Base-by-base conservation (phyloP, 1,140 invertebrate genomes). In the Heliconius himera region DNA sequence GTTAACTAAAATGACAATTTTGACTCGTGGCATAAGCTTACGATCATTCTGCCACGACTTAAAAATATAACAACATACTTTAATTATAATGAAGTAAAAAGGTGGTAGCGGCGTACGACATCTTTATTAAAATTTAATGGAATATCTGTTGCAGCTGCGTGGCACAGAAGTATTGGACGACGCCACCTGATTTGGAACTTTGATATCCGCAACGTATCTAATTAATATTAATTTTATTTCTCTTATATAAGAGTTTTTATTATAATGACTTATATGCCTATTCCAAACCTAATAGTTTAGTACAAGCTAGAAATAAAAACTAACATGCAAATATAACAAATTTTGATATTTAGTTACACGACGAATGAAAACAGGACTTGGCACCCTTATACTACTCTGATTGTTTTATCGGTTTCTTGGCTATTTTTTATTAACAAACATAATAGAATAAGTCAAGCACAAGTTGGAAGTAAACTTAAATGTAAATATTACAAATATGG, bases 71-170 rank as follows among this genome's bases (percentile, higher is more conserved):
- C 93, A 93, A 91, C 92, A 92, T 91, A 89, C 89, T 91, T 93
- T 92, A 93, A 93, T 94, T 92, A 92, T 92, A 93, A 92, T 89
- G 81, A 88, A 83, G 87, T 91, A 92, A 92, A 93, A 91, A 93
- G 85, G 90, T 88, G 86, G 84, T 83, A 85, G 88, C 89, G 86
- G 83, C 86, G 87, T 91, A 92, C 91, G 91, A 93, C 93, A 92
- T 89, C 90, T 94, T 91, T 94, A 93, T 94, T 92, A 91, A 93
- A 93, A 86, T 93, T 92, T 90, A 91, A 93, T 92, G 88, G 86
- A 92, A 90, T 87, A 90, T 89, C 83, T 76, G 83, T 86, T 89
- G 91, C 92, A 94, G 89, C 90, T 93, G 92, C 92, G 76, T 78
- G 85, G 80, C 79, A 81, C 81, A 76, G 80, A 81, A 86, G 86